Evolutionary conservation across 2,888 invertebrate genomes (phyloP).

Genomic region (Augochlorella aurata): DNA sequence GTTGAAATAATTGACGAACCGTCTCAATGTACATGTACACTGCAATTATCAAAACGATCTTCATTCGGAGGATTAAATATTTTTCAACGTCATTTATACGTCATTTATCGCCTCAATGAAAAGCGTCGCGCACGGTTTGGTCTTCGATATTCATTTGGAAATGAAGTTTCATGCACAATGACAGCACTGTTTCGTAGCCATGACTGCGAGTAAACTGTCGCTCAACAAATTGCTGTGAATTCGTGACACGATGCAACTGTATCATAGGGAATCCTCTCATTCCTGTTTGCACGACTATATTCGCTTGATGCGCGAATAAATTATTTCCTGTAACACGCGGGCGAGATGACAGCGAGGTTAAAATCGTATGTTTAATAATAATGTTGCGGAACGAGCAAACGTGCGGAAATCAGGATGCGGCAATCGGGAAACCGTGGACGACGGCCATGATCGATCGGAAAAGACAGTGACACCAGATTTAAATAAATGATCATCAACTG

Average conservation of each 20-base stretch:
- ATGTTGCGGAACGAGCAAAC: neutral
- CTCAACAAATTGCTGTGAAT: neutral
- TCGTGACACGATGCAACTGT: neutral
- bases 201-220: neutral
- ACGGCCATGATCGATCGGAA: no score
- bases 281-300: neutral
- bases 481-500: no score
- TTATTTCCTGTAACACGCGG: neutral
- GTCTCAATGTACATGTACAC: neutral
- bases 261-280: neutral
- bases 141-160: neutral
- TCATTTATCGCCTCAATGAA: neutral
- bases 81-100: neutral
- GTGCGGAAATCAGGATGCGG: neutral
- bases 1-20: neutral
- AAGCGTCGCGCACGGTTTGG: neutral
- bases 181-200: neutral
- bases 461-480: no score
- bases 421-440: neutral
- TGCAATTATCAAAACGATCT: neutral
- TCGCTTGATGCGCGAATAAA: neutral
- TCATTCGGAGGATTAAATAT: neutral
- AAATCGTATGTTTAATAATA: neutral
- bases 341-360: neutral
- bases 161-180: neutral